Percentiles rank a stretch among this genome's conserved stretches.
phyloP scores from a whole-genome alignment of 2,888 invertebrate genomes.

The Xestobium rufovillosum region DNA sequence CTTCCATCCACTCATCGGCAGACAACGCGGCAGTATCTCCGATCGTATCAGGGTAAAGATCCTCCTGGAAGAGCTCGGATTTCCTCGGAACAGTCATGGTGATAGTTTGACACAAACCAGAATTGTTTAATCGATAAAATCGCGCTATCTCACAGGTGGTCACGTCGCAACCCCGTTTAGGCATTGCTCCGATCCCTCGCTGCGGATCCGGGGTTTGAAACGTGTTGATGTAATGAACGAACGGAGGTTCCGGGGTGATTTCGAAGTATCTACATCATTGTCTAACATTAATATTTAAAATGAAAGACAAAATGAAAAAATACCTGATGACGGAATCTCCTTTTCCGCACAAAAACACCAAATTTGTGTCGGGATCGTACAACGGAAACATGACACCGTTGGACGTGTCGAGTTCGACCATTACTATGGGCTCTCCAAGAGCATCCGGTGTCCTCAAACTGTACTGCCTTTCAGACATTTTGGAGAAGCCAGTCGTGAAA shows the following conservation, averaged over 20 bases:
- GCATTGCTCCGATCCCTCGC: constrained; percentile 95
- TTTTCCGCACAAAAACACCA: constrained; percentile 94
- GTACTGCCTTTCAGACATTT: constrained; percentile 97
- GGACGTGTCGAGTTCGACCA: constrained; percentile 89
- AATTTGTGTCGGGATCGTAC: constrained; percentile 92
- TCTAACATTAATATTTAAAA: not conserved
- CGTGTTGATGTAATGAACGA: constrained; percentile 94
- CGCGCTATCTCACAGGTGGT: constrained; percentile 89
- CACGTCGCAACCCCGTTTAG: constrained; percentile 93
- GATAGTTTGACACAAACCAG: constrained; percentile 86
- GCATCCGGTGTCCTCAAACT: constrained; percentile 87
- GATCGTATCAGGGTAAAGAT: constrained; percentile 91
- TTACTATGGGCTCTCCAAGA: constrained; percentile 79
- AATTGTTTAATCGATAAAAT: constrained; percentile 93
- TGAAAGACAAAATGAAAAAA: not conserved
- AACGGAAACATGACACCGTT: constrained; percentile 96
- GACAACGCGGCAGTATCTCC: constrained; percentile 83
- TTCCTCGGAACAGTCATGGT: constrained; percentile 99
- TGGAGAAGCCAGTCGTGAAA: constrained; percentile 92
- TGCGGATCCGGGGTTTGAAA: constrained; percentile 98
- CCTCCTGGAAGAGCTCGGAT: constrained; percentile 95
- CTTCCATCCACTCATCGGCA: constrained; percentile 88
- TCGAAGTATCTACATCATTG: constrained; percentile 45
- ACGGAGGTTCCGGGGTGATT: constrained; percentile 88
- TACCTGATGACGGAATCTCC: constrained; percentile 94